These are phyloP conservation scores for Limnodromus scolopaceus DNA, from an alignment of 2,797 vertebrate genomes.

Conservation along the genomic window DNA sequence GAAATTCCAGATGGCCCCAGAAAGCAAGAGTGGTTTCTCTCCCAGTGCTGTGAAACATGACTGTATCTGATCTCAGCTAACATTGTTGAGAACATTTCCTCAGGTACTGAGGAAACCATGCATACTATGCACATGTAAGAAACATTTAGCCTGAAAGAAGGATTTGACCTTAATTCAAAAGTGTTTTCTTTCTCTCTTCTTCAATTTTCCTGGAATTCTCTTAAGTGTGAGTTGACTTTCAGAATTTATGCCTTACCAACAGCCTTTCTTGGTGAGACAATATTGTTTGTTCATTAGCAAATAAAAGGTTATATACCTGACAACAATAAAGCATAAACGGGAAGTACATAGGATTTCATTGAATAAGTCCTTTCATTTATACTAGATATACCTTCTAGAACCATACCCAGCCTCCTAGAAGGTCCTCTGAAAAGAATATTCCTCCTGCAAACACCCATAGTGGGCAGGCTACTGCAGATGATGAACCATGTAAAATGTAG, in stretches of 20 bases:
- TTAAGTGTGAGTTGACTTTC: not conserved
- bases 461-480: not conserved
- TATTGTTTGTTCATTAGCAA: not conserved
- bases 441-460: not conserved
- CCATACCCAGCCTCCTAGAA: not conserved
- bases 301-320: not conserved
- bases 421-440: not conserved
- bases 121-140: not conserved
- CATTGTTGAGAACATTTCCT: not conserved
- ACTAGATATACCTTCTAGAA: not conserved
- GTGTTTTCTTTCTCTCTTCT: not conserved
- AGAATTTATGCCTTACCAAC: not conserved
- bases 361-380: not conserved
- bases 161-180: not conserved
- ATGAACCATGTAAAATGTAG: not conserved
- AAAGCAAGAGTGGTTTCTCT: not conserved
- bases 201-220: not conserved
- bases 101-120: too few relatives aligned
- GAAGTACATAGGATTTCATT: rapidly evolving
- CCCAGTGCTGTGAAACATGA: not conserved
- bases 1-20: not conserved
- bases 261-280: not conserved
- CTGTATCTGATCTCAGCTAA: not conserved
- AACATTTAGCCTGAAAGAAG: not conserved
- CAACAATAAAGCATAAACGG: not conserved